Evolutionary conservation across 2,888 invertebrate species (phyloP).

Genomic region (Hemaris fuciformis): DNA sequence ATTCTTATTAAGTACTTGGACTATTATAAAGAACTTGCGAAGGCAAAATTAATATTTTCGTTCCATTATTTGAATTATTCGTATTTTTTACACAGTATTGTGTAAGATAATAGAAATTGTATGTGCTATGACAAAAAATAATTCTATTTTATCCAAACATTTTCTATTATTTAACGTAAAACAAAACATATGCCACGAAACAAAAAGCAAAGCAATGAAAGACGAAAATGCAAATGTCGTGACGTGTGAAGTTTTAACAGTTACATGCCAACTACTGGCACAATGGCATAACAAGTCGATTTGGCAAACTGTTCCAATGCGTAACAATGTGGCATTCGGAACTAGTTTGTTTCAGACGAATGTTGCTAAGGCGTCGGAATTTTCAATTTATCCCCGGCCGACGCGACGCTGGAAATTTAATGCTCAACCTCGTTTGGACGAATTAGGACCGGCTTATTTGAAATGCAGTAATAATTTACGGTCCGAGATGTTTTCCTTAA

Average conservation of each 20-base stretch:
- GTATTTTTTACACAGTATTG: too few species aligned
- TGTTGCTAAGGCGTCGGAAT: slow-evolving; percentile 1
- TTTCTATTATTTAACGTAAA: not conserved
- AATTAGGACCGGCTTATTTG: not conserved
- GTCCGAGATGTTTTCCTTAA: not conserved
- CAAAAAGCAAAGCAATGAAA: not conserved
- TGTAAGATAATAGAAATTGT: too few species aligned
- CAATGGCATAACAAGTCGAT: not conserved
- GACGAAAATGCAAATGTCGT: not conserved
- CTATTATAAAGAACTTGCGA: not conserved
- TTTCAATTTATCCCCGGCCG: slow-evolving; percentile 3
- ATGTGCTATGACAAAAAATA: too few species aligned
- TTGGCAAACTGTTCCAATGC: slow-evolving; percentile 3
- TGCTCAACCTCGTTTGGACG: not conserved
- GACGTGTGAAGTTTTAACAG: not conserved
- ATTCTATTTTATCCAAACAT: too few species aligned
- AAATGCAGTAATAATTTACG: not conserved
- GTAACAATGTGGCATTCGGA: not conserved
- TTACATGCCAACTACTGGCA: not conserved
- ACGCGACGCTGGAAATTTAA: not conserved
- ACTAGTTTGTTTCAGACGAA: not conserved
- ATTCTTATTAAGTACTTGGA: not conserved
- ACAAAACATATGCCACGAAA: not conserved
- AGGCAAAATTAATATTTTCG: too few species aligned
- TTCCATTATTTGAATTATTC: not conserved